These are phyloP conservation scores for silkworm (Bombyx mori) DNA, from an alignment of 1,140 invertebrate species.

Conservation along the genomic window ASM3026992v2 NC_085128.1:13834501-13835000, in stretches of 20 bases:
- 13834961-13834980: too few relatives aligned
- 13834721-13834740: constrained; percentile 80
- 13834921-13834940: too few relatives aligned
- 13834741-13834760: constrained; percentile 80
- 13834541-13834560: too few relatives aligned
- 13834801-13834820: background rate
- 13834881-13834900: too few relatives aligned
- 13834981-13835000: too few relatives aligned
- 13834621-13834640: constrained; percentile 66
- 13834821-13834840: background rate
- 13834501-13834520: too few relatives aligned
- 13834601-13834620: background rate
- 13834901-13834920: too few relatives aligned
- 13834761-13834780: constrained; percentile 74
- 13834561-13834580: too few relatives aligned
- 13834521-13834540: too few relatives aligned
- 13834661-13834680: constrained; percentile 82
- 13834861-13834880: too few relatives aligned
- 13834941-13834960: too few relatives aligned
- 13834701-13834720: constrained; percentile 82
- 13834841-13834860: too few relatives aligned
- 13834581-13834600: background rate
- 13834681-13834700: constrained; percentile 87
- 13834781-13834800: constrained; percentile 18
- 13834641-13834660: constrained; percentile 84